phyloP scores from a whole-genome alignment of 2,113 vertebrate genomes.

The Engraulis encrasicolus region DNA sequence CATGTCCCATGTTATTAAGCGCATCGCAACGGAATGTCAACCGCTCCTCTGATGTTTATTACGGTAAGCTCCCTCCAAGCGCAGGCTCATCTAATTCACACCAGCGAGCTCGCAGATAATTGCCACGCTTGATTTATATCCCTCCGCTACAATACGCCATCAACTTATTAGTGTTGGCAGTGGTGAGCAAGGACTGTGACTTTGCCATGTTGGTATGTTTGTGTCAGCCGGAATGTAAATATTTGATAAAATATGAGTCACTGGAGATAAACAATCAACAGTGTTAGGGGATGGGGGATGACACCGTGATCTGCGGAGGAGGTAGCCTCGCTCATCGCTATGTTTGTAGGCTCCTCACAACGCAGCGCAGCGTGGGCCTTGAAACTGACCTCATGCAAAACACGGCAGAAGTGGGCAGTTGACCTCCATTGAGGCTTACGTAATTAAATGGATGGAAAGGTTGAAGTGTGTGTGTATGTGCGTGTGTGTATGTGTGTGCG shows the following conservation, averaged over 20 bases:
- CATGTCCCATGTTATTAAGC: constrained; percentile 2
- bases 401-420: background rate
- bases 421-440: background rate
- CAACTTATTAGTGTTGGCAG: constrained; percentile 39
- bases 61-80: constrained; percentile 35
- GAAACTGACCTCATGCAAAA: too few species aligned
- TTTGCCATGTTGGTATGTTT: constrained; percentile 34
- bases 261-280: background rate
- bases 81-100: constrained; percentile 48
- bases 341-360: too few species aligned
- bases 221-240: constrained; percentile 42
- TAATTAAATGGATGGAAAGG: background rate
- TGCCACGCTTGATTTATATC: constrained; percentile 46
- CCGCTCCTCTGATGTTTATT: constrained; percentile 43
- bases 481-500: too few species aligned
- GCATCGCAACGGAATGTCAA: constrained; percentile 26
- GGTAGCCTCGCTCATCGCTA: background rate
- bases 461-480: background rate
- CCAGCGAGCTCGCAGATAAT: constrained; percentile 46
- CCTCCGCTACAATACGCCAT: constrained; percentile 25
- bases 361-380: too few species aligned
- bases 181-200: constrained; percentile 7
- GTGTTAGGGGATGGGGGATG: background rate
- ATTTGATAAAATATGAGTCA: constrained; percentile 33
- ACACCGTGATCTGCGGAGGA: background rate